Base-by-base conservation (phyloP, 2,888 invertebrate genomes). In the Tenthredo distinguenda region DNA sequence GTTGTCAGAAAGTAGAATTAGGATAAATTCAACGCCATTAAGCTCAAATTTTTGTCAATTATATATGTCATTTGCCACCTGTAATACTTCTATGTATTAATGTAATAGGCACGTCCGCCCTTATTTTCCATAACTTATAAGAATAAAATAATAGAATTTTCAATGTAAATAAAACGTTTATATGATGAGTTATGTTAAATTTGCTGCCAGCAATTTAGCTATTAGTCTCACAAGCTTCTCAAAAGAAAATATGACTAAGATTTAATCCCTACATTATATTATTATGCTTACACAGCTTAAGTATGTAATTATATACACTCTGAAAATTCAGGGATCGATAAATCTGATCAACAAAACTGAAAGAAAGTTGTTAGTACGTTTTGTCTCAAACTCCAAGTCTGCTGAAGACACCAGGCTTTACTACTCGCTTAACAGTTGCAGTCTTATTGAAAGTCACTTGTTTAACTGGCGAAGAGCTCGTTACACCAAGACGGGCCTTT, bases 391-490 rank as follows among this genome's bases (percentile, higher is more conserved):
- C 86, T 47, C 93, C 93, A 84, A 93, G 88, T 85, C 93, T 91
- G 87, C 93, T 93, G 84, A 93, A 93, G 31, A 93, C 93, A 84
- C 92, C 91, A 10, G 91, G 90, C 85, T 91, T 93, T 74, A 90
- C 91, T 1, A 91, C 87, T 15, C 90, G 90, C 37, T 91, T 89
- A 1, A 93, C 89, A 0, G 90, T 91, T n/a, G 92, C 85, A 58
- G 91, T 86, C 88, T 90, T 92, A 68, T 93, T 91, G 43, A 93
- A 93, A 37, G 93, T 93, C 12, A 93, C 93, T 91, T 93, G 93
- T 86, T 93, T 93, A 43, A 85, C 74, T 50, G 86, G 21, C 0
- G 86, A 85, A 18, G 86, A 84, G 72, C 86, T 89, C 9, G 88
- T 84, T 12, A 88, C 72, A 83, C 93, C 93, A 9, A 93, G 87